A percentile compares a stretch with the other conserved stretches of the same genome.
Conservation (phyloP, 1,140 invertebrate species). For the Drosophila orena region DNA sequence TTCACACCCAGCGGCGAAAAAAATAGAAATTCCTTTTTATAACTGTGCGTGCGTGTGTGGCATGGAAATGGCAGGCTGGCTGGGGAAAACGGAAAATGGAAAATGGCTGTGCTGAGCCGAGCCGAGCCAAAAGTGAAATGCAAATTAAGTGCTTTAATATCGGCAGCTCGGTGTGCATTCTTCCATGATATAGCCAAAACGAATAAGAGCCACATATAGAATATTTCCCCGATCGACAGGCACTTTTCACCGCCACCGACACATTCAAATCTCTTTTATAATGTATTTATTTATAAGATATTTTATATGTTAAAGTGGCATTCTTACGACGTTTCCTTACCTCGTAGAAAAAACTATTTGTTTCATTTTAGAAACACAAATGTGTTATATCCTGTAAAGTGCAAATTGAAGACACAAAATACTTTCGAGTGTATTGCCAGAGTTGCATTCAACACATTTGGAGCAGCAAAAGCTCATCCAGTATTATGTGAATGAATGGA, state of each 20-base stretch:
- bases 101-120: constrained; percentile 17
- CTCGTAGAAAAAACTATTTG: not conserved
- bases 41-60: constrained; percentile 10
- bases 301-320: no score
- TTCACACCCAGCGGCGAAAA: constrained; percentile 38
- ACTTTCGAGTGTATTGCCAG: not conserved
- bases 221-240: not conserved
- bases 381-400: no score
- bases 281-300: not conserved
- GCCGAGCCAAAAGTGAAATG: constrained; percentile 40
- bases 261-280: not conserved
- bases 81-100: constrained; percentile 1
- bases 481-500: constrained; percentile 7
- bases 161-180: constrained; percentile 25
- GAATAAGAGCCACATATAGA: constrained; percentile 1
- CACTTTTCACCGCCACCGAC: not conserved
- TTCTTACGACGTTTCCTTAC: not conserved
- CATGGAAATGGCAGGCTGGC: constrained; percentile 41
- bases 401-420: not conserved
- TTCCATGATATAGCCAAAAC: constrained; percentile 28
- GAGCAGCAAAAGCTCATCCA: constrained; percentile 7
- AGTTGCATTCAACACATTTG: not conserved
- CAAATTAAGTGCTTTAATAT: constrained; percentile 51
- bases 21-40: constrained; percentile 29
- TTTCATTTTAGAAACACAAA: no score